Conservation (phyloP, 2,113 vertebrate species). For the Pelobates fuscus region DNA sequence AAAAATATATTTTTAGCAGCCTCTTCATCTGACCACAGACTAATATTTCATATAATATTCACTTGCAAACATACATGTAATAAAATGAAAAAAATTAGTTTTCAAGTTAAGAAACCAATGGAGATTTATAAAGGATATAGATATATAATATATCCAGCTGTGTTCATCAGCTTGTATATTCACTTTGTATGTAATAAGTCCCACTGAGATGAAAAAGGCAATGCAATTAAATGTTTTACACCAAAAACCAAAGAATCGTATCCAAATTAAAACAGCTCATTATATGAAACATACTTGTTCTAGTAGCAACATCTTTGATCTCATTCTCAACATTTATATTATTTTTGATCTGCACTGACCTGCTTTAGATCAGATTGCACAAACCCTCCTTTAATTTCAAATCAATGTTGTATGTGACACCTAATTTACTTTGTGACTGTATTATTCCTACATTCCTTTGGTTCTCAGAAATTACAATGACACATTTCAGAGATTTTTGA, state of each 20-base stretch:
- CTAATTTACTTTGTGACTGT: neutral
- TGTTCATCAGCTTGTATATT: conserved; percentile 21
- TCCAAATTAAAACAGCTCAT: conserved; percentile 30
- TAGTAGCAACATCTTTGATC: neutral
- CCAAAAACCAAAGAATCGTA: conserved; percentile 32
- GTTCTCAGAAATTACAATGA: too few species aligned
- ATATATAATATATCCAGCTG: conserved; percentile 27
- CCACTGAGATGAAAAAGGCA: conserved; percentile 16
- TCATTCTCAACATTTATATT: neutral
- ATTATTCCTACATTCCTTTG: too few species aligned
- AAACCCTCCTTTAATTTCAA: neutral
- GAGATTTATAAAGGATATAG: neutral
- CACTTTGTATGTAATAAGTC: conserved; percentile 23
- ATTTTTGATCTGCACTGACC: neutral
- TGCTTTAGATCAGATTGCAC: neutral
- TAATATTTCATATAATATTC: neutral
- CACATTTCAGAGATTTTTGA: too few species aligned
- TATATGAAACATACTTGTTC: conserved; percentile 12
- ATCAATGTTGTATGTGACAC: neutral
- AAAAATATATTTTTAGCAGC: too few species aligned
- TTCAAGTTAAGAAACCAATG: conserved; percentile 12
- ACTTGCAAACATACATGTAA: neutral
- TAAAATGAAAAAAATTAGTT: neutral
- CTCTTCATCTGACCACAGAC: too few species aligned
- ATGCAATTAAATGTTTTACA: conserved; percentile 31